Base-by-base conservation (phyloP, 2,113 vertebrate genomes). In the Cardinalis cardinalis region DNA sequence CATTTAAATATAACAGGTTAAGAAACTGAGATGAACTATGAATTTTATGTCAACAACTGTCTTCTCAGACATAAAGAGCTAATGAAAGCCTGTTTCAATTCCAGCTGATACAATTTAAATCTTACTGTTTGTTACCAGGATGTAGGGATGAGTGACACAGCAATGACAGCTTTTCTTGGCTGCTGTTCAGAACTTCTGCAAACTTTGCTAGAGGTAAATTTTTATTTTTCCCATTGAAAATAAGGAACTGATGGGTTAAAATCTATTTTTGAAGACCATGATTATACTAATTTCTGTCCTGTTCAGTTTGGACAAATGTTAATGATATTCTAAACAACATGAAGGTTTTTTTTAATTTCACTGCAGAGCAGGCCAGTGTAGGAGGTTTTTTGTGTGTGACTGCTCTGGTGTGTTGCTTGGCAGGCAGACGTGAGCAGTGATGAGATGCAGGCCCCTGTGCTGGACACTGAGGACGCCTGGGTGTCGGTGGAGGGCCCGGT, bases 161-260 rank as follows among this genome's bases (percentile, higher is more conserved):
- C 99, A 7, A 41, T 98, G 98, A 99, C 98, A 2, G 98, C 97
- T 31, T 99, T 99, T 97, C 98, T 99, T 56, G 98, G 98, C 85
- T 98, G 98, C 94, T 99, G 99, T 68, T 97, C 98, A 56, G 98
- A 98, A 95, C 98, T 99, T 93, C 98, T 99, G 89, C 99, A 99
- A 95, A 98, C 97, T 18, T 94, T 99, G 84, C 97, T 99, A 97
- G 99, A 99, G 99, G 99, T 99, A 98, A 98, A 40, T 68, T 32
- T 68, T 36, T 64, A 9, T 60, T 84, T 74, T 65, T 25, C 26
- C 34, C 2, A 1, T 68, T 36, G 61, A 65, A 92, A 69, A n/a
- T 29, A 60, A 48, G 10, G n/a, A 65, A 59, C 18, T 10, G 19
- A 59, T 55, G 32, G 25, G 16, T 41, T 43, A 7, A 64, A 60